Conservation (phyloP, 2,888 invertebrate species). For the Pasiphila rectangulata region DNA sequence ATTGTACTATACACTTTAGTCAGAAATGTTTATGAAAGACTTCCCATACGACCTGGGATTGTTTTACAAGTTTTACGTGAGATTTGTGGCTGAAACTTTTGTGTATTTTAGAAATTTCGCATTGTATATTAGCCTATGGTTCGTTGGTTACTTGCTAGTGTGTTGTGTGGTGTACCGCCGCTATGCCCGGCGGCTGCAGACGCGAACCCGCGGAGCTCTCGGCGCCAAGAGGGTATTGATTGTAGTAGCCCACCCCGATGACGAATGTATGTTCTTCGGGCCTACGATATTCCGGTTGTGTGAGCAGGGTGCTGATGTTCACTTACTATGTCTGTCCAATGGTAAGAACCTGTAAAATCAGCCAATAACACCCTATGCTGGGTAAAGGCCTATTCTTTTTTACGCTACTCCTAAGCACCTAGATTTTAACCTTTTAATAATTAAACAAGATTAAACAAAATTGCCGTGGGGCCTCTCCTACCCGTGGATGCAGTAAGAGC, state of each 20-base stretch:
- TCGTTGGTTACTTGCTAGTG: constrained; percentile 70
- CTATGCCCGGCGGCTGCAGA: constrained; percentile 72
- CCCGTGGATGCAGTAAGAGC: too few relatives aligned
- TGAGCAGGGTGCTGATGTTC: constrained; percentile 84
- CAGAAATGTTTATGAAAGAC: constrained; percentile 65
- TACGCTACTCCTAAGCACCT: too few relatives aligned
- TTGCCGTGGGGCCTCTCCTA: too few relatives aligned
- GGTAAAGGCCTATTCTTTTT: background rate
- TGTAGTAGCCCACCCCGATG: constrained; percentile 97
- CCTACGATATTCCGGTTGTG: constrained; percentile 89
- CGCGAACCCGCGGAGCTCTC: constrained; percentile 73
- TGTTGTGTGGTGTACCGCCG: constrained; percentile 78
- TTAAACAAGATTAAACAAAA: too few relatives aligned
- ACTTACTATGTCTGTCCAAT: constrained; percentile 91
- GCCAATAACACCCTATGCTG: background rate
- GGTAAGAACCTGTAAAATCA: constrained; percentile 74
- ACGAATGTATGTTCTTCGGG: constrained; percentile 99
- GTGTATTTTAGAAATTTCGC: constrained; percentile 66
- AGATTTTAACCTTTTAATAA: too few relatives aligned
- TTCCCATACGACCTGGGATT: constrained; percentile 50
- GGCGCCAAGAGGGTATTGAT: constrained; percentile 85
- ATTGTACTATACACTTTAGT: constrained; percentile 43
- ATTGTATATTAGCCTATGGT: constrained; percentile 78
- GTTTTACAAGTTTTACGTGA: constrained; percentile 61
- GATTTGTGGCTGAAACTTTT: constrained; percentile 58